phyloP scores from a whole-genome alignment of 2,113 vertebrate genomes.

The Daubentonia madagascariensis region DNA sequence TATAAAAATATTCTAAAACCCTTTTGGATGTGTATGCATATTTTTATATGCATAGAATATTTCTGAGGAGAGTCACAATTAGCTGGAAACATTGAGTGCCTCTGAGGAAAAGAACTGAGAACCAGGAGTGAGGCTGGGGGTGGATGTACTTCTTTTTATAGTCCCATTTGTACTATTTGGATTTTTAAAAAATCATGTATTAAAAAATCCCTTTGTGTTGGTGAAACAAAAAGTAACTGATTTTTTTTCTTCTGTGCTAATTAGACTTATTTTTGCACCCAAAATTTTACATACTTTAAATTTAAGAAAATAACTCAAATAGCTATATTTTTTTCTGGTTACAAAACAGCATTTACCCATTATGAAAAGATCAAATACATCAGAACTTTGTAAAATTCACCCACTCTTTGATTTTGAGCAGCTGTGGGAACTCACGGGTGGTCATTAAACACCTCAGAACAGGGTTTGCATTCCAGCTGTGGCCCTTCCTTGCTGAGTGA shows the following conservation, averaged over 20 bases:
- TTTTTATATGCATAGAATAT: not conserved
- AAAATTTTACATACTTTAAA: not conserved
- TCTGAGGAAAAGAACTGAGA: not conserved
- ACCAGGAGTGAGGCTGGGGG: not conserved
- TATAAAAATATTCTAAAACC: not conserved
- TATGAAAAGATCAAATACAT: not conserved
- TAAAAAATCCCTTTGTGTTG: not conserved
- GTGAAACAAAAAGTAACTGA: not conserved
- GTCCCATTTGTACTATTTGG: not conserved
- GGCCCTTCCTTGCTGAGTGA: not conserved
- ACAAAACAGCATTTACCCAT: not conserved
- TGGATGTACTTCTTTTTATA: not conserved
- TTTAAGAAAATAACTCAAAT: not conserved
- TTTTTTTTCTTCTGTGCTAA: not conserved
- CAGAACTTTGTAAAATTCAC: not conserved
- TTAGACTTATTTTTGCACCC: not conserved
- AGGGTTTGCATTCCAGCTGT: not conserved
- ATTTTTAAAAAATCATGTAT: not conserved
- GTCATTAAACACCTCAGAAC: not conserved
- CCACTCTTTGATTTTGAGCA: not conserved
- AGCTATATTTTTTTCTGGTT: not conserved
- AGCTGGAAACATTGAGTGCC: not conserved
- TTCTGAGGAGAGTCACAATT: not conserved
- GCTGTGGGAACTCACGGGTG: not conserved
- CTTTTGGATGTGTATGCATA: not conserved